Evolutionary conservation across 2,113 vertebrate genomes (phyloP), one percentile per base, ranked within the genome.

Genomic region (Thalassarche chlororhynchos): DNA sequence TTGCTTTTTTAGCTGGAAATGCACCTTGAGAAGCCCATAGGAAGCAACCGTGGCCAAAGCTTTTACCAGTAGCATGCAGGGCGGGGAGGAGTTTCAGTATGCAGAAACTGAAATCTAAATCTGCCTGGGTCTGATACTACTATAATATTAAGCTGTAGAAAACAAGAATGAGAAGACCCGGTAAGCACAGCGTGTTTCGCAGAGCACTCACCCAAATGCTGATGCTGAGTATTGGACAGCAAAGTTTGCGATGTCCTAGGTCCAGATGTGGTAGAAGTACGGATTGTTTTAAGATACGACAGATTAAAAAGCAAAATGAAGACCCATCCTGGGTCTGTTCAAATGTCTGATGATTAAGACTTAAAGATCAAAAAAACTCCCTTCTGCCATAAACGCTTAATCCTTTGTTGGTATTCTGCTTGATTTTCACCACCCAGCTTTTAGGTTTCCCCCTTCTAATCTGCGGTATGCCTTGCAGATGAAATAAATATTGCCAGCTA

Each of bases 211-310:
- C 19, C 26, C 23, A 42, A 10, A 23, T 24, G 47, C 68, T 31
- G 14, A 6, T 11, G 18, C 70, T 26, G 46, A 8, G 17, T 28
- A 5, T 14, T n/a, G 34, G 31, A 21, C 79, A 64, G 79, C 75
- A 23, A 4, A 29, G 23, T 68, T 34, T 62, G 64, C 2, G 0
- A 1, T 28, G 31, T 24, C 47, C 16, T 26, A 4, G 61, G 8
- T 36, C 21, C 79, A 42, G 46, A 12, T 46, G 65, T 17, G 10
- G 5, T 9, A 21, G 15, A 75, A 76, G n/a, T 20, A 40, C 0
- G 0, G 34, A 5, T 60, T 5, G 29, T 11, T 86, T 66, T n/a
- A 40, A 86, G 62, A 14, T 36, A 2, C 0, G 6, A 32, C 61
- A 71, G 74, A 16, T 54, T 4, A 42, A 69, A 76, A 51, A 60